phyloP scores from a whole-genome alignment of 2,888 invertebrate species.

The Hetaerina titia region DNA sequence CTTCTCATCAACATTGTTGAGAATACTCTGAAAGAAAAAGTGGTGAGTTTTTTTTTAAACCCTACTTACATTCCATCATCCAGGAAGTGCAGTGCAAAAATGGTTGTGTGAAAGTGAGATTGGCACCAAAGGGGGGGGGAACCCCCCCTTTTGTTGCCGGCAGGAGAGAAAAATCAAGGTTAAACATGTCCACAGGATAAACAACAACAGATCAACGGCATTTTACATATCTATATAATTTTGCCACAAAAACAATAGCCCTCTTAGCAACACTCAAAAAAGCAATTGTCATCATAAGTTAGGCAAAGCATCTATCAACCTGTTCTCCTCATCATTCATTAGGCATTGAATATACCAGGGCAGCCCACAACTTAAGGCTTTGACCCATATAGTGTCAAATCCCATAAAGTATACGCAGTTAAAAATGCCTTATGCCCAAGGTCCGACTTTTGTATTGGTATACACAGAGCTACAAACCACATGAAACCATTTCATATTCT shows the following conservation, averaged over 20 bases:
- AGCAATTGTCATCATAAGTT: slow-evolving; percentile 39
- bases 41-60: slow-evolving; percentile 52
- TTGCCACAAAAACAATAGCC: slow-evolving; percentile 52
- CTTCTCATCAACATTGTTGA: slow-evolving; percentile 36
- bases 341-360: slow-evolving; percentile 9
- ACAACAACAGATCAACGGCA: slow-evolving; percentile 57
- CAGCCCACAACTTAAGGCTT: neutral
- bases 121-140: neutral
- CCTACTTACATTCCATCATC: slow-evolving; percentile 67
- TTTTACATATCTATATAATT: slow-evolving; percentile 8
- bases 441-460: no score
- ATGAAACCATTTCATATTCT: no score
- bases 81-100: slow-evolving; percentile 65
- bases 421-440: no score
- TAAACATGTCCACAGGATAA: slow-evolving; percentile 59
- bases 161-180: slow-evolving; percentile 63
- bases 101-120: slow-evolving; percentile 48
- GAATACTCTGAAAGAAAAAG: slow-evolving; percentile 59
- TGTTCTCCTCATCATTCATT: slow-evolving; percentile 12
- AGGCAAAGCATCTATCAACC: slow-evolving; percentile 33
- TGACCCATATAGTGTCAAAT: no score
- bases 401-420: no score
- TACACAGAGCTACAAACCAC: no score
- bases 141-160: slow-evolving; percentile 11
- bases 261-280: slow-evolving; percentile 51